Evolutionary conservation across 2,797 vertebrate genomes (phyloP).

Genomic region (Spea hammondii): DNA sequence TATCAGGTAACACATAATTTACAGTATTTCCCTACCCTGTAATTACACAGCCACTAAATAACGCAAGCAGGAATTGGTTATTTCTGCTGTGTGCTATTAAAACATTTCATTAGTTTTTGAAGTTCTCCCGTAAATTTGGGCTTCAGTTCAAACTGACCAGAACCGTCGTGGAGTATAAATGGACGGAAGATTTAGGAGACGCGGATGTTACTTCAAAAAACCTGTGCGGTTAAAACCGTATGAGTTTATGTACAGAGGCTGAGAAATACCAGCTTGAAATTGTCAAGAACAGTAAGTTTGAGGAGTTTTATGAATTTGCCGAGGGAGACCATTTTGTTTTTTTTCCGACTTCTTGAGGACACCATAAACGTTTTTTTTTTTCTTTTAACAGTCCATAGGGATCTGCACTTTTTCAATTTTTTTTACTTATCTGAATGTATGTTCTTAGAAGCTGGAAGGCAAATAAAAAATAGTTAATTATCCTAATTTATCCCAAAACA

Average conservation of each 20-base stretch:
- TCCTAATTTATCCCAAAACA: too few species aligned
- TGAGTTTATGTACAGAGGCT: slow-evolving; percentile 38
- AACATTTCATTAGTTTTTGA: slow-evolving; percentile 47
- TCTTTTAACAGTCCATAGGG: too few species aligned
- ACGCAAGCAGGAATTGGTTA: slow-evolving; percentile 39
- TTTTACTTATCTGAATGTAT: too few species aligned
- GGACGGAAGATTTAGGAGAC: slow-evolving; percentile 34
- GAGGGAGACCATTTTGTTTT: neutral
- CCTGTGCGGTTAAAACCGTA: slow-evolving; percentile 24
- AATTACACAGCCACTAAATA: slow-evolving; percentile 48
- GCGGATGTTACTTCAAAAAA: slow-evolving; percentile 36
- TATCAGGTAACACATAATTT: slow-evolving; percentile 47
- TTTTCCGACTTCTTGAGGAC: neutral
- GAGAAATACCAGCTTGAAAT: slow-evolving; percentile 32
- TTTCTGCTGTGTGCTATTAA: slow-evolving; percentile 39
- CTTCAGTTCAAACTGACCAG: slow-evolving; percentile 38
- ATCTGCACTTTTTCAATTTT: too few species aligned
- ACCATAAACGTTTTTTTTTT: neutral
- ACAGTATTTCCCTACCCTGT: slow-evolving; percentile 38
- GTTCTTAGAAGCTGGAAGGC: too few species aligned
- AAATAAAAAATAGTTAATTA: too few species aligned
- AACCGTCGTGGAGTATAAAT: slow-evolving; percentile 25
- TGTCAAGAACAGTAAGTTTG: slow-evolving; percentile 31
- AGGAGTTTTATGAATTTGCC: neutral
- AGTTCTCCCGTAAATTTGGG: slow-evolving; percentile 28